phyloP scores from a whole-genome alignment of 2,797 vertebrate species.

The Diplodus sargus region DNA sequence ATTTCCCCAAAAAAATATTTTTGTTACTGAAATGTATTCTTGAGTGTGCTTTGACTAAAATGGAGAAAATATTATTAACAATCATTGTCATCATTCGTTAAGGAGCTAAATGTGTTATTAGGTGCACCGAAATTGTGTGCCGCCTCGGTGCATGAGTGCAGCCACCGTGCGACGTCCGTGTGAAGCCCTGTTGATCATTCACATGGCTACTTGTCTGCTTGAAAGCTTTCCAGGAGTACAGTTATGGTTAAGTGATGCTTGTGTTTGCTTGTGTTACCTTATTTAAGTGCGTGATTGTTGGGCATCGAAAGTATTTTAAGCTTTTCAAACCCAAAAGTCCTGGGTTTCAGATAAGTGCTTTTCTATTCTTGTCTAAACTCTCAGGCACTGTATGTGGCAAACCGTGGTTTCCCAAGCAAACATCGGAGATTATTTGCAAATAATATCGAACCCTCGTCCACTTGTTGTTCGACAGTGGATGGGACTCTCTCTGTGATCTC shows the following conservation, averaged over 20 bases:
- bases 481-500: constrained; percentile 33
- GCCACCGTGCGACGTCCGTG: too few species aligned
- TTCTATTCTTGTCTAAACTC: constrained; percentile 24
- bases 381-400: constrained; percentile 8
- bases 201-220: background rate
- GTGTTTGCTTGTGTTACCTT: constrained; percentile 23
- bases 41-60: too few species aligned
- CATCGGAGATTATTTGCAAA: constrained; percentile 26
- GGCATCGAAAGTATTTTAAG: constrained; percentile 40
- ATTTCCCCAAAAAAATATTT: too few species aligned
- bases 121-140: too few species aligned
- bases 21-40: too few species aligned
- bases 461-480: constrained; percentile 49
- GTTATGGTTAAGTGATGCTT: background rate
- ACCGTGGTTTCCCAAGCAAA: constrained; percentile 19
- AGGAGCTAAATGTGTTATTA: too few species aligned
- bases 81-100: too few species aligned
- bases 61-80: too few species aligned
- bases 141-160: too few species aligned
- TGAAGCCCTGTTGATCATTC: background rate
- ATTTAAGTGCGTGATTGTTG: constrained; percentile 23
- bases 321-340: constrained; percentile 44
- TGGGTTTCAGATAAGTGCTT: constrained; percentile 22
- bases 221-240: background rate
- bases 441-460: constrained; percentile 35